Conservation (phyloP, 2,888 invertebrate genomes). For the Oscheius sp. region DNA sequence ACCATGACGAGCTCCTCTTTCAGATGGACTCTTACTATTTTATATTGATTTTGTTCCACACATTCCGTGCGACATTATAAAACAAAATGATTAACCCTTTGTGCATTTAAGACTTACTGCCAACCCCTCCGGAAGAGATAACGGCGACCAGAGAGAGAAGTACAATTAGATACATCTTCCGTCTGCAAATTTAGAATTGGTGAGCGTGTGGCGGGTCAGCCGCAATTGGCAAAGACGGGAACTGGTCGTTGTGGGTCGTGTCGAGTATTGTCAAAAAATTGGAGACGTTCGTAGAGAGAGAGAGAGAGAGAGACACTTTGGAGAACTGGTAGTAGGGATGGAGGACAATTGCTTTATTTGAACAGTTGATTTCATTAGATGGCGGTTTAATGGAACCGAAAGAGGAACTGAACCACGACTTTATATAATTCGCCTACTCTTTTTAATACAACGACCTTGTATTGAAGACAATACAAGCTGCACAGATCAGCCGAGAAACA, state of each 20-base stretch:
- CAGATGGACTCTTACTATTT: conserved; percentile 57
- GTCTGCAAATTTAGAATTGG: neutral
- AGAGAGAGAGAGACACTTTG: too few relatives aligned
- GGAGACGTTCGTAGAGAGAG: neutral
- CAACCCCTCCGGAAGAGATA: conserved; percentile 6
- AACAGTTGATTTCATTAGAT: too few relatives aligned
- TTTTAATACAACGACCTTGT: too few relatives aligned
- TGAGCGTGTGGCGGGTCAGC: neutral
- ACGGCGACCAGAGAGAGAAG: conserved; percentile 11
- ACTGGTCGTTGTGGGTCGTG: neutral
- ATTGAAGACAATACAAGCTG: too few relatives aligned
- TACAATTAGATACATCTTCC: neutral
- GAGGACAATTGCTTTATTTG: too few relatives aligned
- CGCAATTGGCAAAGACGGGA: conserved; percentile 4
- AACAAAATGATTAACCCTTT: too few relatives aligned
- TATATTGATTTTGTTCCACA: conserved; percentile 48
- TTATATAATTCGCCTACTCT: too few relatives aligned
- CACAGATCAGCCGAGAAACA: too few relatives aligned
- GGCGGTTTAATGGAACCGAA: too few relatives aligned
- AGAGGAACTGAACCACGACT: too few relatives aligned
- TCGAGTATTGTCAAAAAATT: conserved; percentile 2
- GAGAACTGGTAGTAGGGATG: too few relatives aligned
- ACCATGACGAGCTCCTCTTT: conserved; percentile 51
- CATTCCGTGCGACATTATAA: conserved; percentile 58
- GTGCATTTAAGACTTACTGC: neutral